Evolutionary conservation across 2,888 invertebrate species (phyloP), one percentile per base, ranked within the genome.

Genomic region (Plagodis pulveraria): DNA sequence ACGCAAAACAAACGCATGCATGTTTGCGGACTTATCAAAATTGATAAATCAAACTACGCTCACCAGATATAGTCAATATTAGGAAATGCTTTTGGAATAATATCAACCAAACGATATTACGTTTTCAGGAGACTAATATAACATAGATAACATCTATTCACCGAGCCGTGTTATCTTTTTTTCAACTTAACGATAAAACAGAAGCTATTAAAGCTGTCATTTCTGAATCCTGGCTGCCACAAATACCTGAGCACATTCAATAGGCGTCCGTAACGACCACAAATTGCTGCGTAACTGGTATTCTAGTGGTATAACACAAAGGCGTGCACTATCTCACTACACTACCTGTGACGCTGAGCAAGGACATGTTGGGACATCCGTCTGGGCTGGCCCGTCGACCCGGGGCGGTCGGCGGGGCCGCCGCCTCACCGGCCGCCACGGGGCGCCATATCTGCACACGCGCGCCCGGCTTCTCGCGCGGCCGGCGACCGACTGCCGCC

Each of bases 381-480:
- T 78, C 83, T 86, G 77, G 85, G 84, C 84, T 85, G 87, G 88
- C 91, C 91, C 91, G 91, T 90, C 91, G 91, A 91, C 91, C 89
- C 91, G 88, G 81, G 87, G 88, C 90, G 91, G 91, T 91, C 91
- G 91, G 91, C 91, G 91, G 91, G 91, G 91, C 90, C 88, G 89
- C 84, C 85, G 89, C 90, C 90, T 91, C 91, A 92, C 91, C 91
- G 91, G 89, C 91, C 90, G 90, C 91, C 89, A 86, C 90, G 88
- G 87, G 89, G 87, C 90, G 89, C 87, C 91, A 91, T 91, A 63
- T 73, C 81, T 83, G 82, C 86, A 83, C 78, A 81, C 87, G 86
- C 84, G 84, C 88, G 89, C 87, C 87, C 88, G 87, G 83, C 86
- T 81, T 71, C 72, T 77, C 84, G 86, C 87, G 84, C 80, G 86